Evolutionary conservation across 2,797 vertebrate species (phyloP), one percentile per base, ranked within the genome.

Genomic region (Protosalanx chinensis): DNA sequence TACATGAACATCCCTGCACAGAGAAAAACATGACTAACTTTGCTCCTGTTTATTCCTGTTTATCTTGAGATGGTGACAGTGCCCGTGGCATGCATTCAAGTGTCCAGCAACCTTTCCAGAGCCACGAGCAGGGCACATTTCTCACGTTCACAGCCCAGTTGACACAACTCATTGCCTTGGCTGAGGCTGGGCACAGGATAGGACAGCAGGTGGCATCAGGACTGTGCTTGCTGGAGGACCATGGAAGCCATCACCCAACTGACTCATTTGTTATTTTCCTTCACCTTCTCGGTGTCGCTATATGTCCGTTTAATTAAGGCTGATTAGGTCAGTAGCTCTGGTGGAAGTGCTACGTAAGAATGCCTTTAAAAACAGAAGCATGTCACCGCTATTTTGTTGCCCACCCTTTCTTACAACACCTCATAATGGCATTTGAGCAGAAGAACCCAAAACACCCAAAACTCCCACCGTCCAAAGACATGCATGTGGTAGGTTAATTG

Each of bases 101-200:
- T 61, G 35, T 46, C 35, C 23, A 30, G 57, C 32, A 35, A 46
- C 68, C 68, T 46, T 70, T 60, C n/a, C 68, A n/a, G 63, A 23
- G 27, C 33, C 70, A 30, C 20, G 13, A 13, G 4, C 12, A 15
- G 33, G 32, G 57, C 57, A 20, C 49, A 57, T 6, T 61, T 61
- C 35, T 60, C n/a, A 61, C 35, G 7, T 68, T 56, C 23, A 4
- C 56, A 33, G 32, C 29, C 6, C 16, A 59, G 20, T 70, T 67
- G 12, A 13, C 41, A 49, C 23, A 15, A 13, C 60, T 30, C 27
- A 46, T 46, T 46, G 41, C 41, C 41, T 46, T 8, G 12, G 41
- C 13, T 46, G 10, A 46, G 41, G 10, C 41, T 46, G 41, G 41
- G 41, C 56, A 6, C 56, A 58, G 10, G 23, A n/a, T 6, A 58